Evolutionary conservation across 1,140 invertebrate genomes (phyloP).

Genomic region (Ostrea edulis): DNA sequence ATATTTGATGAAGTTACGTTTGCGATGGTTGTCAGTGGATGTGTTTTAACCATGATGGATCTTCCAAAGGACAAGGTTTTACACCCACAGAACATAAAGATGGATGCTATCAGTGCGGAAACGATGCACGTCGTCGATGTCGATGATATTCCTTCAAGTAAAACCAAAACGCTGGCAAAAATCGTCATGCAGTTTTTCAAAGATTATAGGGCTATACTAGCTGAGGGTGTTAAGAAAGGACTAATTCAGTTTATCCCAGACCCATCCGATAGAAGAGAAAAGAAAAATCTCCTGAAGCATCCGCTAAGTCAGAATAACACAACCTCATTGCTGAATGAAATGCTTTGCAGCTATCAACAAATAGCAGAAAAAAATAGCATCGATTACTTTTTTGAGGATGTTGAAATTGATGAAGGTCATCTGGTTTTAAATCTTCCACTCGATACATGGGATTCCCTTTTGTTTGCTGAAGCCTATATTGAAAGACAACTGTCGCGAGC

Average conservation of each 20-base stretch:
- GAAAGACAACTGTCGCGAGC: conserved; percentile 18
- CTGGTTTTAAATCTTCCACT: conserved; percentile 39
- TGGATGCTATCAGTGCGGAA: neutral
- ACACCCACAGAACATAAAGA: neutral
- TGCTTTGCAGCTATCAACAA: conserved; percentile 38
- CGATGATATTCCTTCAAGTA: neutral
- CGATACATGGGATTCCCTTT: conserved; percentile 35
- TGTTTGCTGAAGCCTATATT: conserved; percentile 37
- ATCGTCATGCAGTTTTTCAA: conserved; percentile 13
- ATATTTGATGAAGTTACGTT: neutral
- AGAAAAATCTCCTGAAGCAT: neutral
- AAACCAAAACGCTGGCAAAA: neutral
- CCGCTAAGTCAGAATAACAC: neutral
- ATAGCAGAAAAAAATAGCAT: conserved; percentile 39
- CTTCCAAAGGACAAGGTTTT: neutral
- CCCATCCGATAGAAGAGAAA: neutral
- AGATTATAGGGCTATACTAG: conserved; percentile 1
- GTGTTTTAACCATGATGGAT: neutral
- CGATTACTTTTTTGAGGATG: conserved; percentile 26
- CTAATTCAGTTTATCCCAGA: neutral
- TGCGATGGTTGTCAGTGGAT: neutral
- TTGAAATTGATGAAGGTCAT: conserved; percentile 2
- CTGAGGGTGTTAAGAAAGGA: neutral
- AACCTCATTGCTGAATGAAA: conserved; percentile 15
- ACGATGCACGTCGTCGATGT: neutral